Percentiles rank a stretch among this genome's conserved stretches.
These are phyloP conservation scores for Kryptolebias ocellatus DNA, from an alignment of 2,797 vertebrate genomes.

Conservation along the genomic window DNA sequence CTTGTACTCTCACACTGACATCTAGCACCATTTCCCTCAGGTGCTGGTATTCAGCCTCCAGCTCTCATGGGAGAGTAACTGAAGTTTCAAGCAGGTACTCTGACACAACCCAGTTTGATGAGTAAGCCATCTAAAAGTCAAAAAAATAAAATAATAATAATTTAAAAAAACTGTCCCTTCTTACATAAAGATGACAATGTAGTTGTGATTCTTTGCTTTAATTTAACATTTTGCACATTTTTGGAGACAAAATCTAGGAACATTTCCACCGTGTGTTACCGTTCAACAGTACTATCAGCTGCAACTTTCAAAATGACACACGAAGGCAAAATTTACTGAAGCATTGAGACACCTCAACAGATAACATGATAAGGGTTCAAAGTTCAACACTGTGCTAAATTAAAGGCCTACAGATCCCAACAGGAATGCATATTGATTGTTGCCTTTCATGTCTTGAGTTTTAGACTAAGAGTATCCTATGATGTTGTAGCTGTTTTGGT, in stretches of 20 bases:
- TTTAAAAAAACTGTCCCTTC: neutral
- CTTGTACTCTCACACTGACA: slow-evolving; percentile 22
- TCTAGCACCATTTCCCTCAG: slow-evolving; percentile 16
- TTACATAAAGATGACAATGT: neutral
- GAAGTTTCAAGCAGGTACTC: neutral
- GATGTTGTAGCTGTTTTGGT: too few species aligned
- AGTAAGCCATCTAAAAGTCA: neutral
- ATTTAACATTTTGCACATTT: too few species aligned
- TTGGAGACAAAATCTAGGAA: too few species aligned
- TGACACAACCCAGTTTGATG: slow-evolving; percentile 4
- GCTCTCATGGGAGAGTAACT: slow-evolving; percentile 15
- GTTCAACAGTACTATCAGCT: neutral
- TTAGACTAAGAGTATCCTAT: too few species aligned
- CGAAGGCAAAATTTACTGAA: neutral
- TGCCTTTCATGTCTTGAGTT: too few species aligned
- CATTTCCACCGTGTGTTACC: too few species aligned
- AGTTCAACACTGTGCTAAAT: slow-evolving; percentile 16
- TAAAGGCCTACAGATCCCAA: neutral
- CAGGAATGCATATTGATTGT: too few species aligned
- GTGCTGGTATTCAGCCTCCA: slow-evolving; percentile 39
- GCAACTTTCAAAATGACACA: neutral
- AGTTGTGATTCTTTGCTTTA: too few species aligned
- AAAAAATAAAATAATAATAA: too few species aligned
- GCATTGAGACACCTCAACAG: neutral
- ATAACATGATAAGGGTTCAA: slow-evolving; percentile 13